phyloP scores from a whole-genome alignment of 1,140 invertebrate species.

The Catajapyx aquilonaris region DNA sequence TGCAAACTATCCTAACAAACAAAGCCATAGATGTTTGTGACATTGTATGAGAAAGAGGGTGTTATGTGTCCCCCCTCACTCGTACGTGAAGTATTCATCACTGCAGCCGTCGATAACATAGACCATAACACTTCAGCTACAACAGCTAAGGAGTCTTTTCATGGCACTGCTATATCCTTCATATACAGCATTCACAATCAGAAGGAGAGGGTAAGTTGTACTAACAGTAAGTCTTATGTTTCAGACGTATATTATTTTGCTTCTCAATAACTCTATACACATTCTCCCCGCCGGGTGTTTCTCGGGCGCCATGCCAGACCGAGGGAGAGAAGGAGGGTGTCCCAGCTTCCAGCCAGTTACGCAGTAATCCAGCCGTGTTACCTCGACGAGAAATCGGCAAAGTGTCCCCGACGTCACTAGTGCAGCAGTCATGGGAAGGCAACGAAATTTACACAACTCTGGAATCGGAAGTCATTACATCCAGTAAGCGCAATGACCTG shows the following conservation, averaged over 20 bases:
- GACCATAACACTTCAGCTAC: neutral
- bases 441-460: too few species aligned
- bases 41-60: neutral
- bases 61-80: neutral
- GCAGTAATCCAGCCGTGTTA: neutral
- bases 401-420: too few species aligned
- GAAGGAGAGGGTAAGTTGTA: neutral
- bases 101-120: neutral
- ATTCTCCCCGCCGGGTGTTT: too few species aligned
- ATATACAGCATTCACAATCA: neutral
- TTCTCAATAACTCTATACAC: too few species aligned
- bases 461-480: too few species aligned
- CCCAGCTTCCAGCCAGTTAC: neutral
- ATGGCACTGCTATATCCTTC: neutral
- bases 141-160: neutral
- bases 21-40: neutral
- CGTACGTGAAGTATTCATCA: neutral
- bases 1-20: neutral
- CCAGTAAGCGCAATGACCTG: too few species aligned
- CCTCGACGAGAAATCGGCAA: too few species aligned
- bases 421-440: too few species aligned
- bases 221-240: too few species aligned
- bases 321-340: neutral
- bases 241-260: too few species aligned
- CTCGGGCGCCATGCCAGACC: neutral